These are phyloP conservation scores for Oreochromis tanganicae DNA, from an alignment of 2,113 vertebrate species.

Conservation along the genomic window DNA sequence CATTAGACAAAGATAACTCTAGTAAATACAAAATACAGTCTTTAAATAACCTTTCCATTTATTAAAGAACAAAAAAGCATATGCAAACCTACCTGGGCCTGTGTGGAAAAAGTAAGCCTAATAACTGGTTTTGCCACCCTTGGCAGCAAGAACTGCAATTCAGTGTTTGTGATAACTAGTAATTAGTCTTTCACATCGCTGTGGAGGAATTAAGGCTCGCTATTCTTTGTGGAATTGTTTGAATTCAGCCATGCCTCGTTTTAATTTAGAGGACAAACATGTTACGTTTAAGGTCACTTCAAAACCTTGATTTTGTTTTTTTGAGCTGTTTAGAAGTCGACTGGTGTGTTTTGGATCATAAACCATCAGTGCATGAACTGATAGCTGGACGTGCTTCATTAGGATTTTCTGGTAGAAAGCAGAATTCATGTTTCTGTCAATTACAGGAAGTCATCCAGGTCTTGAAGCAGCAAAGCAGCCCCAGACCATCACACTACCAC, in stretches of 20 bases:
- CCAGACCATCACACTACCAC: neutral
- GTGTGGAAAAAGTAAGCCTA: neutral
- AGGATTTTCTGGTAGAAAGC: neutral
- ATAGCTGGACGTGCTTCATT: neutral
- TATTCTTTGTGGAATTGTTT: neutral
- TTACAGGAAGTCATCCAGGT: neutral
- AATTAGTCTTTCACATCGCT: neutral
- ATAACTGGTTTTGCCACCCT: neutral
- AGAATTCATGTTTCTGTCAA: neutral
- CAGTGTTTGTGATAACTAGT: neutral
- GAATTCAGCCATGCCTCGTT: neutral
- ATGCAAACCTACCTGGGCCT: neutral
- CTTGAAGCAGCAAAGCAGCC: neutral
- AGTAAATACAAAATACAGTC: neutral
- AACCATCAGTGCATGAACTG: neutral
- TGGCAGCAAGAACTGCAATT: neutral
- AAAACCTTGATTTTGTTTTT: fast-evolving
- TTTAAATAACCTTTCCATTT: neutral
- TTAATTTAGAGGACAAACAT: neutral
- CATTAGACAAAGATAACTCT: neutral
- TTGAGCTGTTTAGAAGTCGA: neutral
- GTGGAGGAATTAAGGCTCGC: neutral
- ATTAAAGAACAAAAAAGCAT: neutral
- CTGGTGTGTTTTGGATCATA: neutral
- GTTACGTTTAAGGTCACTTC: neutral